Base-by-base conservation (phyloP, 1,140 invertebrate genomes). In the Cheumatopsyche charites region DNA sequence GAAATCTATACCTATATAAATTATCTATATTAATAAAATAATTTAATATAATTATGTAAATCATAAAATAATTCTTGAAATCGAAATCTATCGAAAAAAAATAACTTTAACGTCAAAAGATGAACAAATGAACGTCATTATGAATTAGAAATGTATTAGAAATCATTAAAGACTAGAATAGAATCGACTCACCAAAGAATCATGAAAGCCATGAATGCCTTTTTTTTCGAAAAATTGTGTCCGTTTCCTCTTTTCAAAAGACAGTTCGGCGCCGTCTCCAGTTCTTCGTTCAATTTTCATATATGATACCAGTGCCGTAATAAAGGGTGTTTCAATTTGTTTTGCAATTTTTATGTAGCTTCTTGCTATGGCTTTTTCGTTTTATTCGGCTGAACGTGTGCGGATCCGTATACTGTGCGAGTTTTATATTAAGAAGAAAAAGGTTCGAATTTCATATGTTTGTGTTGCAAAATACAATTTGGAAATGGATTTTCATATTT, bases 211-310 rank as follows among this genome's bases (percentile, higher is more conserved):
- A n/a, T n/a, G n/a, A n/a, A n/a, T n/a, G n/a, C n/a, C n/a, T n/a
- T n/a, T n/a, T n/a, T 58, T 17, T 21, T 19, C 55, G 21, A 12
- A 25, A 4, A n/a, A n/a, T n/a, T 23, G 55, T 3, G 23, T 19
- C 23, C 17, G 55, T 58, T 58, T 58, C 23, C 55, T 9, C 55
- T 12, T 36, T 36, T 36, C 29, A 58, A 12, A 58, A 58, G 19
- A 58, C 19, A 2, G 21, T 12, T 7, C 21, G 55, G 19, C 11
- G 17, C 29, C 29, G 29, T 36, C 29, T n/a, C n/a, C 3, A 36
- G 29, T 58, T 25, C 55, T 58, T 58, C 25, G 55, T 58, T 25
- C 55, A 58, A 58, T 58, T 58, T 9, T 58, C 55, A 19, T 58
- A 19, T 58, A 12, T 12, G 21, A 17, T 58, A 21, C 55, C 11